A percentile compares a stretch with the other conserved stretches of the same genome.
phyloP scores from a whole-genome alignment of 2,888 invertebrate species.

The Nomada lathburiana region DNA sequence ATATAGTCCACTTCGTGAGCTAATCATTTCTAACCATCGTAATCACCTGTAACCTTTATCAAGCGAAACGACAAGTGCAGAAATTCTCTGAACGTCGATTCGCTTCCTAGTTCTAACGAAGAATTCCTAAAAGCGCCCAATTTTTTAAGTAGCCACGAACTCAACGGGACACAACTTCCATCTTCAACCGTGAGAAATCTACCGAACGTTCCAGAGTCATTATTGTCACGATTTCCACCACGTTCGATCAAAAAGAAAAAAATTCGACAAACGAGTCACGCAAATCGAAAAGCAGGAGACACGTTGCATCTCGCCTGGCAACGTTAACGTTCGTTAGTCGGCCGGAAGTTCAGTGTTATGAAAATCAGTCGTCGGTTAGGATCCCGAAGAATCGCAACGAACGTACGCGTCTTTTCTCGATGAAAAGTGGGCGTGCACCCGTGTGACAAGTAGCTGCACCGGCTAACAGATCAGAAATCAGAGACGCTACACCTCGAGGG shows the following conservation, averaged over 20 bases:
- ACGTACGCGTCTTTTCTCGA: conserved; percentile 58
- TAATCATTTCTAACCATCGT: no score
- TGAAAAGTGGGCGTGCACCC: conserved; percentile 64
- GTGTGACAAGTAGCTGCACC: conserved; percentile 82
- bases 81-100: no score
- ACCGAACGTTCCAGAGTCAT: no score
- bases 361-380: conserved; percentile 79
- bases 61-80: no score
- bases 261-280: conserved; percentile 41
- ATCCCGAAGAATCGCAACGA: conserved; percentile 70
- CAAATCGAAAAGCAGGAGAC: conserved; percentile 8
- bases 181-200: conserved; percentile 11
- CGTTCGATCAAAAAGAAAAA: background rate
- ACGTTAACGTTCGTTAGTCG: conserved; percentile 81
- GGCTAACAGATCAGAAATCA: conserved; percentile 83
- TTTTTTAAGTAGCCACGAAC: no score
- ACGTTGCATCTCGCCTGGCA: background rate
- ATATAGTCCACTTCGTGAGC: no score
- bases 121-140: no score
- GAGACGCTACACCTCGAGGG: conserved; percentile 75
- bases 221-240: background rate
- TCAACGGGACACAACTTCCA: no score
- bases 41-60: no score
- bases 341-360: conserved; percentile 82
- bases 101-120: no score